Evolutionary conservation across 2,888 invertebrate genomes (phyloP).

Genomic region (Eilema depressum): DNA sequence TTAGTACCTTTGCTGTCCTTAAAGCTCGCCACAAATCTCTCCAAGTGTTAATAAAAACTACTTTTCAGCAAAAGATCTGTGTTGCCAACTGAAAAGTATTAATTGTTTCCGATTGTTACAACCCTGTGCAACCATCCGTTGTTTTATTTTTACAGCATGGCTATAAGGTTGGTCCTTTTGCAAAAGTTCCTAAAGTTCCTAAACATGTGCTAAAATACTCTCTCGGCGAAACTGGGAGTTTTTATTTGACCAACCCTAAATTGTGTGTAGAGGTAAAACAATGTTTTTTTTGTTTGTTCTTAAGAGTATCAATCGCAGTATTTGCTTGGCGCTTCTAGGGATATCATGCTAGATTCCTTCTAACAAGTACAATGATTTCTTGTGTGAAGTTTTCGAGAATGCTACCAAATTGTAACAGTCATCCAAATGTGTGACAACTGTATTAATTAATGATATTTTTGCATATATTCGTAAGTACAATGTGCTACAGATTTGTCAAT

Average conservation of each 20-base stretch:
- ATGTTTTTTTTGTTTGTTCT: constrained; percentile 15
- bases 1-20: constrained; percentile 54
- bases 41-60: constrained; percentile 37
- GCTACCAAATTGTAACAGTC: constrained; percentile 27
- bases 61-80: constrained; percentile 28
- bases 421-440: constrained; percentile 25
- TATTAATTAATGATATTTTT: constrained; percentile 24
- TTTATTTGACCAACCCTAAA: constrained; percentile 10
- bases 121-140: constrained; percentile 46
- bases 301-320: constrained; percentile 21
- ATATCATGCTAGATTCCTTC: constrained; percentile 53
- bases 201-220: background rate
- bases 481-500: background rate
- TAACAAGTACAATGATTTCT: constrained; percentile 48
- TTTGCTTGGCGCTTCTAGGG: constrained; percentile 50
- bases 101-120: constrained; percentile 27
- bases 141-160: constrained; percentile 42
- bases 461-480: constrained; percentile 16
- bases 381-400: constrained; percentile 41
- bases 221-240: background rate
- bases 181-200: background rate
- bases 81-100: constrained; percentile 39
- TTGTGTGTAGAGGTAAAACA: constrained; percentile 32
- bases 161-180: constrained; percentile 16
- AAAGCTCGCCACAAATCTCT: constrained; percentile 58